Conservation (phyloP, 2,797 vertebrate species). For the Acanthis flammea region DNA sequence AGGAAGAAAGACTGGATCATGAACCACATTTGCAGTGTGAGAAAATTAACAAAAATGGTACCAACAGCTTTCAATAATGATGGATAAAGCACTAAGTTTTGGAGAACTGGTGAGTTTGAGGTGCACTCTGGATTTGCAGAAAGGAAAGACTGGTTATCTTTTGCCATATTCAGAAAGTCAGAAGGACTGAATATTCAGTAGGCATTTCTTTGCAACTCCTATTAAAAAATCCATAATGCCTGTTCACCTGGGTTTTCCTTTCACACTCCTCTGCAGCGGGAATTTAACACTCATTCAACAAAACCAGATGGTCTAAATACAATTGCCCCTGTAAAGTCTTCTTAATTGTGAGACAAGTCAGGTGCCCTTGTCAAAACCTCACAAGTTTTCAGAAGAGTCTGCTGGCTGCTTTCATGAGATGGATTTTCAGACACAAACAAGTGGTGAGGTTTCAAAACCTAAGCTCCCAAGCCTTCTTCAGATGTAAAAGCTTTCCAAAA, state of each 20-base stretch:
- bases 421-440: background rate
- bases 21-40: background rate
- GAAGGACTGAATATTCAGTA: background rate
- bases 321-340: background rate
- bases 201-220: background rate
- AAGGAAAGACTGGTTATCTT: background rate
- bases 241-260: background rate
- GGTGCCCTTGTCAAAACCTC: background rate
- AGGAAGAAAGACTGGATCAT: background rate
- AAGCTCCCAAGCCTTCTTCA: background rate
- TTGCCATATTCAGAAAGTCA: background rate
- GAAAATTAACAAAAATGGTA: background rate
- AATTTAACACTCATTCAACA: background rate
- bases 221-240: background rate
- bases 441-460: background rate
- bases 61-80: background rate
- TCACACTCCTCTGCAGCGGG: background rate
- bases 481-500: background rate
- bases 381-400: background rate
- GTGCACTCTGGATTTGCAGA: background rate
- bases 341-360: background rate
- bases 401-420: background rate
- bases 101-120: background rate
- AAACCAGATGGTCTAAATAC: background rate
- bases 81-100: background rate